Percentiles rank a stretch among this genome's conserved stretches.
Conservation (phyloP, 2,113 vertebrate genomes). For the Rana temporaria region DNA sequence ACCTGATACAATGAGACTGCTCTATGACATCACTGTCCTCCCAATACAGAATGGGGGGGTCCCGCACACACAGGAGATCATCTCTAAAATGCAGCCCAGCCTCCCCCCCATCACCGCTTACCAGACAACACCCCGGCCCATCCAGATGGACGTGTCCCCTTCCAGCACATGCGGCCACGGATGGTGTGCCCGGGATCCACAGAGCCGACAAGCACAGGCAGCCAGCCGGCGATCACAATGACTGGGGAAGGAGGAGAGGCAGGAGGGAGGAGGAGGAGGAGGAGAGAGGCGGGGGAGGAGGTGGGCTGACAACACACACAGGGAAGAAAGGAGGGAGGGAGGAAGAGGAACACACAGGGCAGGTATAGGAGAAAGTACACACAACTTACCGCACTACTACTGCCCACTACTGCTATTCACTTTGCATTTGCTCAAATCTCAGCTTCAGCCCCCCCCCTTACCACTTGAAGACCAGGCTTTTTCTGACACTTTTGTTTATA, state of each 20-base stretch:
- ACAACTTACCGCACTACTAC: too few species aligned
- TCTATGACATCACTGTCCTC: too few species aligned
- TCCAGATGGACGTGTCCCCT: not conserved
- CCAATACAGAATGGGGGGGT: too few species aligned
- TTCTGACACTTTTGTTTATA: too few species aligned
- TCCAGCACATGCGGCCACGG: not conserved
- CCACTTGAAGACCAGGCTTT: too few species aligned
- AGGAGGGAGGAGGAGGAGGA: constrained; percentile 24
- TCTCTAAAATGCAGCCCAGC: constrained; percentile 13
- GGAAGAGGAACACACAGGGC: not conserved
- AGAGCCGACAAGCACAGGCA: not conserved
- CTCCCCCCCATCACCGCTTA: constrained; percentile 31
- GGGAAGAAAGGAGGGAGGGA: constrained; percentile 8
- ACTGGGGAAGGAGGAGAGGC: constrained; percentile 29
- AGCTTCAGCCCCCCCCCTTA: too few species aligned
- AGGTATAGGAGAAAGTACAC: not conserved
- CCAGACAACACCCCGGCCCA: constrained; percentile 22
- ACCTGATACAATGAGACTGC: too few species aligned
- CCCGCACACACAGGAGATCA: not conserved
- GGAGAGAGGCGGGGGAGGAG: not conserved
- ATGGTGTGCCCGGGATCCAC: not conserved
- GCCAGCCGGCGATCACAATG: constrained; percentile 36
- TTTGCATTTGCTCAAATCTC: too few species aligned
- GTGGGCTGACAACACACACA: too few species aligned
- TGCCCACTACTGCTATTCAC: too few species aligned